Evolutionary conservation across 2,888 invertebrate genomes (phyloP).

Genomic region (Erpobdella octoculata): DNA sequence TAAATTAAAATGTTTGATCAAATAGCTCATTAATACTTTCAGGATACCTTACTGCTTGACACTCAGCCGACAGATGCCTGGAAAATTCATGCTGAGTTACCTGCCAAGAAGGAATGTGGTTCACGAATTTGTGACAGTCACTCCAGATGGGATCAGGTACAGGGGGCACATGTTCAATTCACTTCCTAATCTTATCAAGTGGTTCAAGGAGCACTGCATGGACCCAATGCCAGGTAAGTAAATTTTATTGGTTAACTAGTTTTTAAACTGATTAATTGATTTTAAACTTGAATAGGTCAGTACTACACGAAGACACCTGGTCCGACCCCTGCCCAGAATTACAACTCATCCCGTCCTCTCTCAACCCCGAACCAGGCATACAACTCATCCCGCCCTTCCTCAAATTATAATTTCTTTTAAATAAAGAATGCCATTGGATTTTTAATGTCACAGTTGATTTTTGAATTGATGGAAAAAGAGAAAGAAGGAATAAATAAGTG

Average conservation of each 20-base stretch:
- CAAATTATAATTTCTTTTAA: too few species aligned
- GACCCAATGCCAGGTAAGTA: constrained; percentile 59
- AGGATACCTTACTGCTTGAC: constrained; percentile 51
- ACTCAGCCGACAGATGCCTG: constrained; percentile 45
- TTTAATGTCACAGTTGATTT: too few species aligned
- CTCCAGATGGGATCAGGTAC: constrained; percentile 85
- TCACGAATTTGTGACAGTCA: constrained; percentile 84
- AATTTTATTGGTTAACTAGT: neutral
- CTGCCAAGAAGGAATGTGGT: constrained; percentile 73
- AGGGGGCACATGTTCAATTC: constrained; percentile 73
- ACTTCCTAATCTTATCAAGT: constrained; percentile 70
- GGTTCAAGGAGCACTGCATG: constrained; percentile 96
- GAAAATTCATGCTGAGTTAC: constrained; percentile 84
- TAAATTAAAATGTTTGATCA: neutral
- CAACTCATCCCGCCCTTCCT: too few species aligned
- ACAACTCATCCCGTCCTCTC: too few species aligned
- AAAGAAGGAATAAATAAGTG: too few species aligned
- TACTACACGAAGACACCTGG: too few species aligned
- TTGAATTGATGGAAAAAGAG: too few species aligned
- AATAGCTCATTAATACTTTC: constrained; percentile 26
- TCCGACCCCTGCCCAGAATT: too few species aligned
- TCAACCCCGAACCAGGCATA: too few species aligned
- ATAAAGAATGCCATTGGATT: too few species aligned
- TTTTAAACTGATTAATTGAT: neutral
- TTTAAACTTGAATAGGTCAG: too few species aligned